These are phyloP conservation scores for Drosophila buzzatii DNA, from an alignment of 2,888 invertebrate species.

Conservation along the genomic window DNA sequence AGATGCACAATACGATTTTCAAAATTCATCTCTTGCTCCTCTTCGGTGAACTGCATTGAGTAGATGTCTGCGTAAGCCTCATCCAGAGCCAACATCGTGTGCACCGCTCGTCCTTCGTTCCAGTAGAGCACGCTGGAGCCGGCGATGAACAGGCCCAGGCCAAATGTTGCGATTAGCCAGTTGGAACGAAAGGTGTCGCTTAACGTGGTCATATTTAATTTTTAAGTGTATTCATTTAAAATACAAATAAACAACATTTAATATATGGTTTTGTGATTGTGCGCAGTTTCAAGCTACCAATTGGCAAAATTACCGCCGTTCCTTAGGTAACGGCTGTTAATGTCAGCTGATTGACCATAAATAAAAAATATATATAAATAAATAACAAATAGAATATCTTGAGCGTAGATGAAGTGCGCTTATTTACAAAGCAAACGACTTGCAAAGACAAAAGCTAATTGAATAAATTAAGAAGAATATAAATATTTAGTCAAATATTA, in stretches of 20 bases:
- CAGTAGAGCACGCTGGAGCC: slow-evolving; percentile 91
- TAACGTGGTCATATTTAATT: slow-evolving; percentile 63
- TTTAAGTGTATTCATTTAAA: slow-evolving; percentile 23
- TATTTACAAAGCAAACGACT: background rate
- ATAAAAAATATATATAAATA: too few relatives aligned
- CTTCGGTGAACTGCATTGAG: slow-evolving; percentile 88
- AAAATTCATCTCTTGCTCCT: slow-evolving; percentile 89
- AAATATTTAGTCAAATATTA: background rate
- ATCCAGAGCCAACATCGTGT: slow-evolving; percentile 91
- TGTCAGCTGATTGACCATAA: slow-evolving; percentile 7
- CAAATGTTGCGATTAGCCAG: slow-evolving; percentile 91
- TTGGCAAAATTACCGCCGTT: slow-evolving; percentile 21
- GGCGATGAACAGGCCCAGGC: slow-evolving; percentile 88
- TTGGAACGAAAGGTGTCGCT: slow-evolving; percentile 80
- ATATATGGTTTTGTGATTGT: slow-evolving; percentile 8
- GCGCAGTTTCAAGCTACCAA: slow-evolving; percentile 20
- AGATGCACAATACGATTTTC: slow-evolving; percentile 92
- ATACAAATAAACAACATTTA: slow-evolving; percentile 21
- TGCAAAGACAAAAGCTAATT: background rate
- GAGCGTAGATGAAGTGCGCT: background rate
- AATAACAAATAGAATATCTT: too few relatives aligned
- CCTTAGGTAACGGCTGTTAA: background rate
- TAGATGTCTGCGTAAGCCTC: slow-evolving; percentile 89
- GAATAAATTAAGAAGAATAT: background rate
- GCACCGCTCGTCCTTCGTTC: slow-evolving; percentile 95